phyloP scores from a whole-genome alignment of 2,113 vertebrate species.

The Galeopterus variegatus region DNA sequence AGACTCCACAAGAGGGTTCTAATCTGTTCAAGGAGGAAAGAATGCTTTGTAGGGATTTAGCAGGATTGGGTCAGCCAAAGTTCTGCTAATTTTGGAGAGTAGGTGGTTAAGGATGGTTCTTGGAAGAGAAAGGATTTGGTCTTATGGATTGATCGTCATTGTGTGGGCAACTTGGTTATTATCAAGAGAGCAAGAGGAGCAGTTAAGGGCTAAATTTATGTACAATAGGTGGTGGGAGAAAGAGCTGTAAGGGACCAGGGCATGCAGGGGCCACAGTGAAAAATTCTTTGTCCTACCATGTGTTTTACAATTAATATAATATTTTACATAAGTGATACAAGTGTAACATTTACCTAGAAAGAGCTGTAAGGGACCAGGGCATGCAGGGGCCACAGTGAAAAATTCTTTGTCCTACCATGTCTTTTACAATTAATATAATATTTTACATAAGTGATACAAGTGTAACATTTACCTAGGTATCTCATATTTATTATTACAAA shows the following conservation, averaged over 20 bases:
- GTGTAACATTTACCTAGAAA: background rate
- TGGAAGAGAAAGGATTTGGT: background rate
- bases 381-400: background rate
- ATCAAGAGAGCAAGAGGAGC: background rate
- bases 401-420: background rate
- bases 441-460: background rate
- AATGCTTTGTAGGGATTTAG: background rate
- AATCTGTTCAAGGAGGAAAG: background rate
- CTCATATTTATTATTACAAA: background rate
- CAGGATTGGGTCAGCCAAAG: background rate
- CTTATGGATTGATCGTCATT: background rate
- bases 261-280: background rate
- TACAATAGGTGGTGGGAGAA: background rate
- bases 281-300: background rate
- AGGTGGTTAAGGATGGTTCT: background rate
- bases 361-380: accelerated
- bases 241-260: background rate
- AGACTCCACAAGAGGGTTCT: background rate
- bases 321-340: background rate
- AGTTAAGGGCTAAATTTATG: background rate
- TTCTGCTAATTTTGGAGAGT: background rate
- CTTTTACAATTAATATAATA: background rate
- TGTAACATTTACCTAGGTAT: background rate
- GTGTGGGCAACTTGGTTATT: background rate
- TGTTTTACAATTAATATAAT: background rate